Percentiles rank a stretch among this genome's conserved stretches.
Evolutionary conservation across 1,140 invertebrate species (phyloP).

Genomic region (Leptinotarsa texana): DNA sequence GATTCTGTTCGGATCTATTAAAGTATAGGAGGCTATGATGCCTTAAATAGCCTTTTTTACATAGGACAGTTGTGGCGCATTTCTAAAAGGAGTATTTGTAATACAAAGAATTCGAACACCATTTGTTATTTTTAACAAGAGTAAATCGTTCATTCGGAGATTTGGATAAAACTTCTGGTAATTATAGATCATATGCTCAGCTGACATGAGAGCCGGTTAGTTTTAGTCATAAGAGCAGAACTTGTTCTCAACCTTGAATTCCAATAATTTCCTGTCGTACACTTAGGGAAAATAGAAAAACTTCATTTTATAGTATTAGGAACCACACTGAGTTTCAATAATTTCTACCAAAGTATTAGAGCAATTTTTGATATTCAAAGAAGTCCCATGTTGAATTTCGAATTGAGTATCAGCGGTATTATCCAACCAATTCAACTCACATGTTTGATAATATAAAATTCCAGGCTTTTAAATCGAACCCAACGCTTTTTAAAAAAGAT

Average conservation of each 20-base stretch:
- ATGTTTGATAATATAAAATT: constrained; percentile 6
- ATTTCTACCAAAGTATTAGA: background rate
- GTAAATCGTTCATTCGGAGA: background rate
- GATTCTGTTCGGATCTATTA: background rate
- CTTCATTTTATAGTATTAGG: background rate
- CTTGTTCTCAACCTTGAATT: background rate
- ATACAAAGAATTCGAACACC: background rate
- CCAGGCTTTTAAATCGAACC: background rate
- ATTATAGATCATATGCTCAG: background rate
- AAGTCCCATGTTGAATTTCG: background rate
- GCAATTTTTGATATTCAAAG: background rate
- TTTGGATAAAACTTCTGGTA: background rate
- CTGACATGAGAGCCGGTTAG: background rate
- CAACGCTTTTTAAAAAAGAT: background rate
- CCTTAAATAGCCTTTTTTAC: background rate
- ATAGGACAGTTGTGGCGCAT: background rate
- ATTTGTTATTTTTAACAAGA: background rate
- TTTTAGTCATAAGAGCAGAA: background rate
- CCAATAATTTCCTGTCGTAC: background rate
- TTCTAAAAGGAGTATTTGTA: background rate
- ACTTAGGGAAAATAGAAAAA: no score
- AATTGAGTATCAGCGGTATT: background rate
- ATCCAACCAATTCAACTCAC: background rate
- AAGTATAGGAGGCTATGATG: background rate
- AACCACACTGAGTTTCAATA: background rate